These are phyloP conservation scores for Mareca strepera DNA, from an alignment of 2,797 vertebrate species.

Conservation along the genomic window DNA sequence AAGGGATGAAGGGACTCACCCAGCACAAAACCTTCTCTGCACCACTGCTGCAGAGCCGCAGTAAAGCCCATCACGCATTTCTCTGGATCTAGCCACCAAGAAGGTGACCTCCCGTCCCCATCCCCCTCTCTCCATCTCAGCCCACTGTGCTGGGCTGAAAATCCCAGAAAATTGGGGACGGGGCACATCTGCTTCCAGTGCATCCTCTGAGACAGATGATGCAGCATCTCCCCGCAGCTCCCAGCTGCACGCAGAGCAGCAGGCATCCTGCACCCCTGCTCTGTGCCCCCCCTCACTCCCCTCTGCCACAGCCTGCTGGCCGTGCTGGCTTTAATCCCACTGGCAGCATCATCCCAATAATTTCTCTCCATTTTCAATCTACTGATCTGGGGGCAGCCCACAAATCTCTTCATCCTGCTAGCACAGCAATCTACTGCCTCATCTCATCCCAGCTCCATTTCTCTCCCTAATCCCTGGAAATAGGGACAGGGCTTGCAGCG, in stretches of 20 bases:
- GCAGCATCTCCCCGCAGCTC: neutral
- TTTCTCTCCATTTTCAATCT: slow-evolving; percentile 56
- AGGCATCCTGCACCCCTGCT: rapidly evolving
- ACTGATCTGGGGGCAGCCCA: slow-evolving; percentile 29
- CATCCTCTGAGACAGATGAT: neutral
- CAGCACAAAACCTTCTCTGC: neutral
- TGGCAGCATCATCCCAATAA: slow-evolving; percentile 38
- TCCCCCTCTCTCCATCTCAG: neutral
- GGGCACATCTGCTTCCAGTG: neutral
- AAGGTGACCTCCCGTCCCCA: neutral
- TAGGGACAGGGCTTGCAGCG: neutral
- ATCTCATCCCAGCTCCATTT: slow-evolving; percentile 30
- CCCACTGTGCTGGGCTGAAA: neutral
- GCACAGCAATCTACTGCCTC: slow-evolving; percentile 48
- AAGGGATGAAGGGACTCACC: neutral
- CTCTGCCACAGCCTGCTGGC: neutral
- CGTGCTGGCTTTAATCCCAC: slow-evolving; percentile 59
- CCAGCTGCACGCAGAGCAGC: neutral
- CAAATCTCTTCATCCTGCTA: slow-evolving; percentile 52
- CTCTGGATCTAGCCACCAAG: neutral
- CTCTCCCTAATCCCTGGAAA: slow-evolving; percentile 44
- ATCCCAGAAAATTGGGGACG: rapidly evolving
- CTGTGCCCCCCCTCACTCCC: neutral
- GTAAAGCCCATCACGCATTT: neutral
- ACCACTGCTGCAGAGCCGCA: neutral